phyloP scores from a whole-genome alignment of 2,797 vertebrate species.

The Hylomyscus alleni region DNA sequence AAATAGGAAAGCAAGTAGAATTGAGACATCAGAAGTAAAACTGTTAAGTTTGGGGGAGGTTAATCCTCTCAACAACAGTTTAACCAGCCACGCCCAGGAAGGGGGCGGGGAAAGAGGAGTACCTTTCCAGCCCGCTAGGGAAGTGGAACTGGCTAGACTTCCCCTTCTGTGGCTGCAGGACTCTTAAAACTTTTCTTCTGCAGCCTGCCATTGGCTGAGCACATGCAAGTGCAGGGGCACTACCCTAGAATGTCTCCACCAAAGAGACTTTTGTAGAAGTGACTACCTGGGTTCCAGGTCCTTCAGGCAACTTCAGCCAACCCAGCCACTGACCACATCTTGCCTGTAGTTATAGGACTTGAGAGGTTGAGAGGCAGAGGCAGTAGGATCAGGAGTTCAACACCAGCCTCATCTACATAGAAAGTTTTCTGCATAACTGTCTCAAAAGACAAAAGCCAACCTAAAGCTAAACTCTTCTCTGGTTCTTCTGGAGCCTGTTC shows the following conservation, averaged over 20 bases:
- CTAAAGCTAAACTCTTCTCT: neutral
- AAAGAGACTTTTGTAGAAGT: neutral
- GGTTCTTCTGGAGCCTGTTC: neutral
- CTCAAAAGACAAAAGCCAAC: neutral
- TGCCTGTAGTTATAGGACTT: neutral
- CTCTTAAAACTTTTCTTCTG: neutral
- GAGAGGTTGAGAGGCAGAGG: neutral
- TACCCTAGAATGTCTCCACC: neutral
- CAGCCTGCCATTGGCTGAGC: neutral
- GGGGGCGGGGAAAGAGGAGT: neutral
- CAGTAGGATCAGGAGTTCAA: neutral
- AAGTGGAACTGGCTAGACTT: conserved; percentile 23
- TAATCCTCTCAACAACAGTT: neutral
- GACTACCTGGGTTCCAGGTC: neutral
- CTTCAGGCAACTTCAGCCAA: neutral
- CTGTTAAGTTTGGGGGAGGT: neutral
- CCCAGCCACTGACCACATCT: neutral
- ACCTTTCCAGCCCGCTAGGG: neutral
- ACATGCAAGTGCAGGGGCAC: neutral
- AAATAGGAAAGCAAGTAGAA: conserved; percentile 16
- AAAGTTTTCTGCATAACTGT: neutral
- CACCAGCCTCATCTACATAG: neutral
- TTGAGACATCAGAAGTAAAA: neutral
- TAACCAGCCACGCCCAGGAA: neutral
- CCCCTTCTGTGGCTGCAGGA: neutral